Evolutionary conservation across 2,113 vertebrate genomes (phyloP).

Genomic region (Oreochromis niloticus): DNA sequence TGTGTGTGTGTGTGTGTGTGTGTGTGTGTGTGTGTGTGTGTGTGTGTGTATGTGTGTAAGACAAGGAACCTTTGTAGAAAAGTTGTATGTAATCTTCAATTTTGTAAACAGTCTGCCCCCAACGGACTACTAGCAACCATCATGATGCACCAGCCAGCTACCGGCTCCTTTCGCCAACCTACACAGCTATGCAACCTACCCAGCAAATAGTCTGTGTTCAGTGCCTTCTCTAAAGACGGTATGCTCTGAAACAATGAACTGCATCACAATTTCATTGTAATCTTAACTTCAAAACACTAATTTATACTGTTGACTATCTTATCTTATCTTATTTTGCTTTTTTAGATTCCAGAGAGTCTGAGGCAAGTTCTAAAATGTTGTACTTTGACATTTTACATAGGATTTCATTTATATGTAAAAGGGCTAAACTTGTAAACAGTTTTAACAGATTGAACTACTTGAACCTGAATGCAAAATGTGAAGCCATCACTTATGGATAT

Average conservation of each 20-base stretch:
- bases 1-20: too few species aligned
- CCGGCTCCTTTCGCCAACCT: not conserved
- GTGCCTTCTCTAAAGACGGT: not conserved
- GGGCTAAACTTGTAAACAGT: too few species aligned
- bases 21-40: too few species aligned
- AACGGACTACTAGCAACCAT: not conserved
- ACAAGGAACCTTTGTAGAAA: too few species aligned
- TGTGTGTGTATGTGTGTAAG: too few species aligned
- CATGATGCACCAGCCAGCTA: not conserved
- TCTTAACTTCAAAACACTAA: not conserved
- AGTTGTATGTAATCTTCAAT: too few species aligned
- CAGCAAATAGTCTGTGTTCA: not conserved
- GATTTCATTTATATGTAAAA: rapidly evolving
- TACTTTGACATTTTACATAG: too few species aligned
- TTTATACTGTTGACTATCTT: not conserved
- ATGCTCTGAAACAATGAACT: not conserved
- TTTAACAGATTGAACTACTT: too few species aligned
- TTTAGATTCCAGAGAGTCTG: not conserved
- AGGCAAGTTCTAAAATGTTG: too few species aligned
- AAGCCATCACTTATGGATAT: not conserved
- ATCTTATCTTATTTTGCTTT: not conserved
- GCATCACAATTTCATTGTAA: not conserved
- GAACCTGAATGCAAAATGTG: not conserved
- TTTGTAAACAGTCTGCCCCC: too few species aligned
- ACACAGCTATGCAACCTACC: not conserved